These are phyloP conservation scores for Sebastes taczanowskii DNA, from an alignment of 2,797 vertebrate species.

Conservation along the genomic window DNA sequence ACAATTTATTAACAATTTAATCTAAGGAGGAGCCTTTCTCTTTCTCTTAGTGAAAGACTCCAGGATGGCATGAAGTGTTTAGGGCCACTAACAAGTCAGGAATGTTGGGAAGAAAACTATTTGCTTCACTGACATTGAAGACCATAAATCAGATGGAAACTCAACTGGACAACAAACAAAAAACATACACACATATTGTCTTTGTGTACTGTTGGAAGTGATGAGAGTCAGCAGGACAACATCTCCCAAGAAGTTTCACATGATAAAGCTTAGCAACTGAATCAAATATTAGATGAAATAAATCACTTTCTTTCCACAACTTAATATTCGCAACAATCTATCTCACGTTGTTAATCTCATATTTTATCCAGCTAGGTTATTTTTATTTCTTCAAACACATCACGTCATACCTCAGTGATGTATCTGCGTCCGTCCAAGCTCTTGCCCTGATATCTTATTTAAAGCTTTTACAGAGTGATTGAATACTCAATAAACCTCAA, in stretches of 20 bases:
- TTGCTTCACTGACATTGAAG: slow-evolving; percentile 13
- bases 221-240: neutral
- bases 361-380: neutral
- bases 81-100: slow-evolving; percentile 58
- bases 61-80: slow-evolving; percentile 12
- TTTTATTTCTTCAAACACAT: slow-evolving; percentile 13
- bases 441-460: slow-evolving; percentile 28
- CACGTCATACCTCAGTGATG: slow-evolving; percentile 8
- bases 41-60: neutral
- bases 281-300: neutral
- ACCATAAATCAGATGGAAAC: slow-evolving; percentile 35
- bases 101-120: slow-evolving; percentile 48
- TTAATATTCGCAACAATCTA: neutral
- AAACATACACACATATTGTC: neutral
- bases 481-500: slow-evolving; percentile 63
- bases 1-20: neutral
- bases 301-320: neutral
- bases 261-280: neutral
- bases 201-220: neutral
- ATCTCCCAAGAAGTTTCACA: neutral
- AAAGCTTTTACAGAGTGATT: slow-evolving; percentile 41
- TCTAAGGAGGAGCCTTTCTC: neutral
- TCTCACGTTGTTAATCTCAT: neutral
- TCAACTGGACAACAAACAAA: slow-evolving; percentile 22
- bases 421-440: slow-evolving; percentile 3